Evolutionary conservation across 2,797 vertebrate genomes (phyloP), one percentile per base, ranked within the genome.

Genomic region (Dallia pectoralis): DNA sequence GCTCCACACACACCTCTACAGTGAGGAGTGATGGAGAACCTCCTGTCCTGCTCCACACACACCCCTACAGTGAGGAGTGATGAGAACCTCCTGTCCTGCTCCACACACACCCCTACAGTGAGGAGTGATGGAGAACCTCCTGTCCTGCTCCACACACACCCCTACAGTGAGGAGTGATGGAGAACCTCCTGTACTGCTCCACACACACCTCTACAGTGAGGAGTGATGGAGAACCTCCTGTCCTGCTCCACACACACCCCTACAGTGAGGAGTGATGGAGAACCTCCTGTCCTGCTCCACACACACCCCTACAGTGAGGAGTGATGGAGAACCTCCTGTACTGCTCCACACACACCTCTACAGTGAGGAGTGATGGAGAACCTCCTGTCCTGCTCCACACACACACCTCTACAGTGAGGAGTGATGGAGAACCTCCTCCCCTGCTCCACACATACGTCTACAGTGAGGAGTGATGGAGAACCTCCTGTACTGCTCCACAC

Each of bases 111-210:
- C 16, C 56, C 15, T 32, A 25, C 48, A 61, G 71, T 32, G 15
- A 73, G 69, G 71, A 75, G 65, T 14, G 67, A 30, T 33, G 40
- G 14, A 61, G 81, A 72, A 75, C 62, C 70, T 67, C 70, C 84
- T 19, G 44, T 44, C n/a, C 27, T 66, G 33, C 64, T 22, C 48
- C n/a, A 76, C 72, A 73, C 63, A 74, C 47, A 56, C 62, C 16
- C 56, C 15, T 32, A 25, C 48, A 61, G 71, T 32, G 15, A 73
- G 69, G 71, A 75, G 65, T 14, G 67, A 30, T 33, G 40, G 14
- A 61, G 81, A 72, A 75, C 62, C 70, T 67, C 70, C 84, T 19
- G 44, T 44, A 16, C 27, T 66, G 33, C 64, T 22, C 48, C n/a
- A 76, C 72, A 73, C 63, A 74, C 47, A 56, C 62, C 16, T 67